Evolutionary conservation across 2,888 invertebrate species (phyloP), one percentile per base, ranked within the genome.

Genomic region (Nephrocerus scutellatus): DNA sequence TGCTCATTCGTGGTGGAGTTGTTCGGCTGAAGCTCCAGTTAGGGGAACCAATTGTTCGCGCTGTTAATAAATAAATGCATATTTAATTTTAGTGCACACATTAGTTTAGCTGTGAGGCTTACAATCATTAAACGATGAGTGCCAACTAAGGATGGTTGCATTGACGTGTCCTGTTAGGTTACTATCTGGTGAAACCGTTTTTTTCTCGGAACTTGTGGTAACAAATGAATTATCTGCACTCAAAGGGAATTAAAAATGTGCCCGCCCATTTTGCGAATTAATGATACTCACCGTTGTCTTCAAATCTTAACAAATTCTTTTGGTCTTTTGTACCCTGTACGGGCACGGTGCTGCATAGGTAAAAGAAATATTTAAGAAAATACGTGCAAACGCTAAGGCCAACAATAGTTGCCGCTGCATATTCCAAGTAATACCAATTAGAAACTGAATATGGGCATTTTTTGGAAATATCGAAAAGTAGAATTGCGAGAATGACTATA

Each of bases 301-400:
- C 67, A 33, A 76, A 68, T 41, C 73, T 73, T 10, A 79, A 57
- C 12, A 79, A 60, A 48, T 66, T 63, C 49, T 72, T 71, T 48
- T 79, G 78, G 29, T 66, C 62, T 7, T 66, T 57, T 10, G 71
- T 75, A 2, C 77, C 64, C 2, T 58, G 47, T 10, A 77, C 66
- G 5, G 74, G 72, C 30, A 55, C 53, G 4, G 51, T 54, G 13
- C 51, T 66, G 8, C 71, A 58, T 10, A 64, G 59, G 43, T 69
- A 68, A 50, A 65, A 66, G 2, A 70, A 52, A 51, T 74, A 76
- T 49, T 62, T 69, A 14, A 57, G 49, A 29, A 76, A 61, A 52
- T 79, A 75, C 47, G 73, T 74, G 3, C 73, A 9, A 2, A 72
- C 62, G 50, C 76, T 77, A 1, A 75, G 44, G 2, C 59, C 65